A percentile compares a stretch with the other conserved stretches of the same genome.
Evolutionary conservation across 2,888 invertebrate genomes (phyloP).

Genomic region (Coelopa pilipes): DNA sequence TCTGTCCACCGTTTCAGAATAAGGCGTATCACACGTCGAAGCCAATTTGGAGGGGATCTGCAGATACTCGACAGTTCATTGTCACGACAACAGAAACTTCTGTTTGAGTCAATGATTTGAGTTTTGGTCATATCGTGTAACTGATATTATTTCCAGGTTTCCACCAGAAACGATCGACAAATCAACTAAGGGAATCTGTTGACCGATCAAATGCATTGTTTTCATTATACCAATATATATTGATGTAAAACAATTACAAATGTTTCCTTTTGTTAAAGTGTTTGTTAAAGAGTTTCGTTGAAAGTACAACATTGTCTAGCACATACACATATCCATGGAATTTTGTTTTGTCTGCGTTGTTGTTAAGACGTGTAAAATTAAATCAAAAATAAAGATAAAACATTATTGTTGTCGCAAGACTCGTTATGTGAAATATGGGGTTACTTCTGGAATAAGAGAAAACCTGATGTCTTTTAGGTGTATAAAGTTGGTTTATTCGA

Average conservation of each 20-base stretch:
- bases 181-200: not conserved
- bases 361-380: no score
- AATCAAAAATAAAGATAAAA: no score
- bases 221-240: not conserved
- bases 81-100: slow-evolving; percentile 61
- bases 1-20: slow-evolving; percentile 54
- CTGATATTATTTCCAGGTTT: slow-evolving; percentile 8
- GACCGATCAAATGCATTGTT: not conserved
- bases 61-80: slow-evolving; percentile 46
- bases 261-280: not conserved
- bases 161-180: not conserved
- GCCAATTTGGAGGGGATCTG: slow-evolving; percentile 62
- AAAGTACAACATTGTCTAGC: no score
- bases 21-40: slow-evolving; percentile 61
- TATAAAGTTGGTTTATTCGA: no score
- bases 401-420: no score
- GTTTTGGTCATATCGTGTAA: slow-evolving; percentile 4
- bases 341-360: no score
- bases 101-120: slow-evolving; percentile 59
- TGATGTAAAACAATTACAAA: no score
- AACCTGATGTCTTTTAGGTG: no score
- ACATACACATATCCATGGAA: no score
- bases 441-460: no score
- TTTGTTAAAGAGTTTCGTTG: no score
- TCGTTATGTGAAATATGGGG: no score